Base-by-base conservation (phyloP, 2,888 invertebrate species). In the Spialia ferax region DNA sequence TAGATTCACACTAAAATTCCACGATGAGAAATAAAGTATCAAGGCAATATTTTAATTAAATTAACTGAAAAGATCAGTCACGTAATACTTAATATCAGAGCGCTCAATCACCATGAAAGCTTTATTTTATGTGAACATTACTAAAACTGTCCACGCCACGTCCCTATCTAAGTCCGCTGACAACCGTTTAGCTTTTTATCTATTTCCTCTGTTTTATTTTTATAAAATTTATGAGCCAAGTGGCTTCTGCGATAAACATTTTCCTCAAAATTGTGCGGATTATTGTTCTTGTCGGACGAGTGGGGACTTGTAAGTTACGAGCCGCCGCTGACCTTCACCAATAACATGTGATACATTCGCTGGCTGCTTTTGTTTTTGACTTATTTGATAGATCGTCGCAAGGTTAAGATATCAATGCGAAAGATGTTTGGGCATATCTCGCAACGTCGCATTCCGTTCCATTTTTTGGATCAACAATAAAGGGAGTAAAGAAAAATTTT, bases 241-340 rank as follows among this genome's bases (percentile, higher is more conserved):
- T 94, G 93, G 85, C 83, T 79, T 76, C 75, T 72, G 84, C 84
- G 94, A 94, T 94, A 94, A 93, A 90, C 85, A 84, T 85, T 89
- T 86, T 86, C 87, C 88, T 87, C 84, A 84, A 88, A 90, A 89
- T 80, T 86, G 86, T 83, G 79, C 75, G 86, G 89, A 91, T 93
- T 91, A 91, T 91, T 92, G 93, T 90, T 91, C 87, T 84, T 88
- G 86, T 86, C 88, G 83, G 85, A 81, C 80, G 82, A 83, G 81
- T 80, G 82, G 86, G 86, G 85, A 81, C 79, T 75, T 77, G n/a
- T 86, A 83, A 91, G 85, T 89, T 90, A 91, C 86, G 88, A 83
- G 81, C 79, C 73, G 73, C 74, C 82, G 83, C 80, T 88, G 89
- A 90, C 90, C 90, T 89, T 81, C 73, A 74, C 71, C 77, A 70